phyloP scores from a whole-genome alignment of 2,797 vertebrate species.

The Nothura maculosa region DNA sequence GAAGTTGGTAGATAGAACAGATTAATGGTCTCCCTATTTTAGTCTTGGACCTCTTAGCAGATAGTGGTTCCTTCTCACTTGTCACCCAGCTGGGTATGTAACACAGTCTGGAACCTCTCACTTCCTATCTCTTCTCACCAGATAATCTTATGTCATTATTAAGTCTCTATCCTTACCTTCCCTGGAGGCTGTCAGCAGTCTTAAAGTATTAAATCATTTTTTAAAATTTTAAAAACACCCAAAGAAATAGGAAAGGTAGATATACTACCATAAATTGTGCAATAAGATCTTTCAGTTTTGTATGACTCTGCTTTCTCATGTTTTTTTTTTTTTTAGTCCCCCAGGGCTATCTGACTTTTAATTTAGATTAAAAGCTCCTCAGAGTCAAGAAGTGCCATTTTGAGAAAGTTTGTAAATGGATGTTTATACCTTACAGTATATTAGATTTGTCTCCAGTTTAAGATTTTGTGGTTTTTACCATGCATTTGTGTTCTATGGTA shows the following conservation, averaged over 20 bases:
- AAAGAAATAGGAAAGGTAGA: background rate
- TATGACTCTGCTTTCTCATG: background rate
- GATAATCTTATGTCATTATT: background rate
- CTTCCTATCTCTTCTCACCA: background rate
- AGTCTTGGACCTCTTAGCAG: background rate
- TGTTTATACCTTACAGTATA: background rate
- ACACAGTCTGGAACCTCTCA: background rate
- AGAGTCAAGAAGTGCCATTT: background rate
- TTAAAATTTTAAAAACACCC: background rate
- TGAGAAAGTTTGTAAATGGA: background rate
- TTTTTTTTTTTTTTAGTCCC: background rate
- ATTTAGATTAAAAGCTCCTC: background rate
- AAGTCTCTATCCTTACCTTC: background rate
- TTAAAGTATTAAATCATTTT: background rate
- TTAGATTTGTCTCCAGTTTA: background rate
- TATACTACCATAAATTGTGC: background rate
- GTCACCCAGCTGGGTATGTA: background rate
- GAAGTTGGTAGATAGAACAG: background rate
- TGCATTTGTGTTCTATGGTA: background rate
- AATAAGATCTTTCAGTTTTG: background rate
- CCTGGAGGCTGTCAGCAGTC: background rate
- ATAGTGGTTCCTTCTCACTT: background rate
- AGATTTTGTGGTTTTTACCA: background rate
- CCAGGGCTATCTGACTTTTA: background rate
- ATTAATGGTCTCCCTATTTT: background rate